These are phyloP conservation scores for Acrocephalus scirpaceus DNA, from an alignment of 2,797 vertebrate species.

Conservation along the genomic window DNA sequence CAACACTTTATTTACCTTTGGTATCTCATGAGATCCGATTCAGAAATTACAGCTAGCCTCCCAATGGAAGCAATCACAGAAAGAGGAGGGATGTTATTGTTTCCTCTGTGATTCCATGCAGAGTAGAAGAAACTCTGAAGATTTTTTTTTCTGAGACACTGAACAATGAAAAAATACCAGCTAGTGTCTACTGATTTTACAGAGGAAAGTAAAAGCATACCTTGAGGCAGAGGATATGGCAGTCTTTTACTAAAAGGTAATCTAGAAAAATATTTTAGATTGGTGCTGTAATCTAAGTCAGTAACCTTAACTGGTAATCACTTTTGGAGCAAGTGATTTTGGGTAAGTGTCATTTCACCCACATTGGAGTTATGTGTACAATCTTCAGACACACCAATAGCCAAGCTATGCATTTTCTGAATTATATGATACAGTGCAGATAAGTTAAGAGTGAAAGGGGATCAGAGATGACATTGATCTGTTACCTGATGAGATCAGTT, in stretches of 20 bases:
- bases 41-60: background rate
- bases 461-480: background rate
- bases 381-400: background rate
- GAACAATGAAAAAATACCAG: background rate
- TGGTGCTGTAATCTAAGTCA: background rate
- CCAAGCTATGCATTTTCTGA: background rate
- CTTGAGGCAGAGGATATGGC: background rate
- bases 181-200: background rate
- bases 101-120: background rate
- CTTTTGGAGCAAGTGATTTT: background rate
- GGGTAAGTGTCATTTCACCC: background rate
- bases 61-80: slow-evolving; percentile 17
- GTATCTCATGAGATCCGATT: background rate
- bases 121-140: background rate
- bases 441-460: background rate
- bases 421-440: background rate
- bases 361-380: background rate
- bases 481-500: background rate
- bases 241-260: background rate
- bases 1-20: background rate
- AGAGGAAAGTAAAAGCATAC: background rate
- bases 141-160: background rate
- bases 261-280: background rate
- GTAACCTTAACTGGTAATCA: fast-evolving
- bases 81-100: background rate